Conservation (phyloP, 37 sponge, comb jelly and placozoan species). For the Mnemiopsis leidyi region DNA sequence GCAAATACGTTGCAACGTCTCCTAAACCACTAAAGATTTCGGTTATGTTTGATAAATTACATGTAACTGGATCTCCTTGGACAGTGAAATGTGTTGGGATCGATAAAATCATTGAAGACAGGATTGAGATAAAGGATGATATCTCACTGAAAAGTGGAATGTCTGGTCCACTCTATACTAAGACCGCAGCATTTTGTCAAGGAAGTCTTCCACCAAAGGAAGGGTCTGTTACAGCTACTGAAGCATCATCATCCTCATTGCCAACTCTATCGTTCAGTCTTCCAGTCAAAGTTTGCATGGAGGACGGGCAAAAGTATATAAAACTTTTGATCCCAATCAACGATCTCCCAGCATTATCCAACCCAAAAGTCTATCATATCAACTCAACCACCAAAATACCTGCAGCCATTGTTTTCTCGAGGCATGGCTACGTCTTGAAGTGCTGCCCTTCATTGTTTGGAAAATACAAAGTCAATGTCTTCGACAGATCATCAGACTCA, state of each 20-base stretch:
- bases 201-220: neutral
- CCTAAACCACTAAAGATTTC: slow-evolving; percentile 1
- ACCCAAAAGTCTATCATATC: neutral
- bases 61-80: slow-evolving; percentile 5
- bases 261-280: slow-evolving; percentile 18
- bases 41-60: neutral
- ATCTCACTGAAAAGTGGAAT: neutral
- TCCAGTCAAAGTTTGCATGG: slow-evolving; percentile 17
- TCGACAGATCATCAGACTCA: neutral
- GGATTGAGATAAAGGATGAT: neutral
- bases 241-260: neutral
- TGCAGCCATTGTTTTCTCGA: neutral
- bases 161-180: neutral
- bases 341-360: neutral
- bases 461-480: slow-evolving; percentile 11
- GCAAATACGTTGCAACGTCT: neutral
- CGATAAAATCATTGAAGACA: neutral
- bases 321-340: neutral
- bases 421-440: neutral
- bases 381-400: slow-evolving; percentile 1
- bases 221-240: neutral
- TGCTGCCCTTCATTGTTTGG: slow-evolving; percentile 11
- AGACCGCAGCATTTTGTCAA: neutral
- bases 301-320: neutral
- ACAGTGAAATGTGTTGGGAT: neutral